A percentile compares a stretch with the other conserved stretches of the same genome.
Evolutionary conservation across 2,113 vertebrate species (phyloP).

Genomic region (Mustelus asterias): DNA sequence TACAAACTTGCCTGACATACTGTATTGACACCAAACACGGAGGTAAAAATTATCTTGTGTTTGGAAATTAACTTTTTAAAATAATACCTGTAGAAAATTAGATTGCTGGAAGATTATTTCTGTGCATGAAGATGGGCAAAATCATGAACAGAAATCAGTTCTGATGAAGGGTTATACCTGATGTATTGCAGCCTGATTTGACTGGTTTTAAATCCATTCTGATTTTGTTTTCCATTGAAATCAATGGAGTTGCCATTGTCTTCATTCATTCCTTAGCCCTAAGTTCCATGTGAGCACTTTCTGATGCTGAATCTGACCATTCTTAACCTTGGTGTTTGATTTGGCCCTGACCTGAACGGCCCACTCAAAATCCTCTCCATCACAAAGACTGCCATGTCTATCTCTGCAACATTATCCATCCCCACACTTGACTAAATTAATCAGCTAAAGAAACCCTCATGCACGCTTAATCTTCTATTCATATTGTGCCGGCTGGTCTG

Average conservation of each 20-base stretch:
- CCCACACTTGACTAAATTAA: background rate
- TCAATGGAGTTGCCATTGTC: background rate
- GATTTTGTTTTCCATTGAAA: background rate
- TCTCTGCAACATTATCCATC: background rate
- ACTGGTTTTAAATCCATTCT: background rate
- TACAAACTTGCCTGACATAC: background rate
- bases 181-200: background rate
- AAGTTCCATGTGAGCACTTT: background rate
- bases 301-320: background rate
- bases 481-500: background rate
- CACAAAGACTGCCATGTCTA: background rate
- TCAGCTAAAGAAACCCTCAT: background rate
- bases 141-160: background rate
- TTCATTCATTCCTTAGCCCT: background rate
- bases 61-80: too few relatives aligned
- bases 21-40: too few relatives aligned
- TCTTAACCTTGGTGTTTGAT: background rate
- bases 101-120: too few relatives aligned
- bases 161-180: background rate
- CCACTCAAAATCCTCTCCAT: background rate
- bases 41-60: too few relatives aligned
- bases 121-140: background rate
- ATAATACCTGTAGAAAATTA: too few relatives aligned
- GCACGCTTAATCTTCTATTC: background rate
- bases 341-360: background rate